Percentiles rank a stretch among this genome's conserved stretches.
phyloP scores from a whole-genome alignment of 2,888 invertebrate genomes.

The Caenorhabditis uteleia region DNA sequence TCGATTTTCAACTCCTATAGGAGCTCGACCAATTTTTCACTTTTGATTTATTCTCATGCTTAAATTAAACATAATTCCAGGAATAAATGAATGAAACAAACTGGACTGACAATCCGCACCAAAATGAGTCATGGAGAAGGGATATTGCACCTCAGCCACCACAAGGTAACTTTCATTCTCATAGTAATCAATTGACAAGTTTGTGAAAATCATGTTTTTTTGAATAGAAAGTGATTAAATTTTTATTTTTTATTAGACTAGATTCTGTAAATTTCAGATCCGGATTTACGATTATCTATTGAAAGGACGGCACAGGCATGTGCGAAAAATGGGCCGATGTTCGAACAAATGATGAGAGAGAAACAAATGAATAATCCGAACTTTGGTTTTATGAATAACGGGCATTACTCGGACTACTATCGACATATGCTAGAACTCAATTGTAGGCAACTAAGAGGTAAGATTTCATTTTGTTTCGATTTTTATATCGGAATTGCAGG shows the following conservation, averaged over 20 bases:
- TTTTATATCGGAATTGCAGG: not conserved
- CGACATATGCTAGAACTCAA: constrained; percentile 72
- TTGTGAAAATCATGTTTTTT: not conserved
- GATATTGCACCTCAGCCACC: constrained; percentile 18
- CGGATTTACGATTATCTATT: constrained; percentile 92
- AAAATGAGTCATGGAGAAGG: constrained; percentile 12
- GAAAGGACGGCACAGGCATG: constrained; percentile 98
- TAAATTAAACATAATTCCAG: no score
- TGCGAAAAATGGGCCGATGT: constrained; percentile 97
- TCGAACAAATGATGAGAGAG: constrained; percentile 80
- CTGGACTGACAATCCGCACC: not conserved
- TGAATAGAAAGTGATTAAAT: not conserved
- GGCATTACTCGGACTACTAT: constrained; percentile 88
- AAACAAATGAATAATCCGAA: constrained; percentile 92
- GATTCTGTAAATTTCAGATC: constrained; percentile 77
- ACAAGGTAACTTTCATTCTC: constrained; percentile 15
- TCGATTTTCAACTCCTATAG: no score
- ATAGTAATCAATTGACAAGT: not conserved
- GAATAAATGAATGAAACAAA: no score
- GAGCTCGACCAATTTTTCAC: no score
- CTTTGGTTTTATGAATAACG: constrained; percentile 93
- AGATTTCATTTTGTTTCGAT: not conserved
- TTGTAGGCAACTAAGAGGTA: not conserved
- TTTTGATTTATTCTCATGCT: no score
- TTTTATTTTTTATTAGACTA: not conserved